Percentiles rank a stretch among this genome's conserved stretches.
Evolutionary conservation across 2,797 vertebrate genomes (phyloP).

Genomic region (Taenioides sp.): DNA sequence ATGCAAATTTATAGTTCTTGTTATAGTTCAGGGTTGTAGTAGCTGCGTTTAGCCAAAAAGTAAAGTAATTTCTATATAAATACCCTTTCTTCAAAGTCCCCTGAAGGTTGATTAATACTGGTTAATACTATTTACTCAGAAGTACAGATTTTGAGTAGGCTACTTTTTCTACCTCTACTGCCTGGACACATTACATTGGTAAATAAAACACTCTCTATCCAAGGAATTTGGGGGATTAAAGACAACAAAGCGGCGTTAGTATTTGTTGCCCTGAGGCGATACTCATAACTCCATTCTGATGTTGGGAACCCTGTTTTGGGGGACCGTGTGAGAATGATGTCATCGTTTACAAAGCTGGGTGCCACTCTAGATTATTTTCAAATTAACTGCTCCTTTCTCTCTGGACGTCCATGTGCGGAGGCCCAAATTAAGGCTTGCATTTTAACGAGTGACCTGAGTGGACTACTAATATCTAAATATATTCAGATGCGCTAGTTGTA

Average conservation of each 20-base stretch:
- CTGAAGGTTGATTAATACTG: no score
- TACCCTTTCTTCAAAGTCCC: not conserved
- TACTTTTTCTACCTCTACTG: not conserved
- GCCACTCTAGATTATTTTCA: constrained; percentile 68
- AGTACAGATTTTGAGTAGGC: not conserved
- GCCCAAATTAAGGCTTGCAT: constrained; percentile 56
- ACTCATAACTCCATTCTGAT: constrained; percentile 40
- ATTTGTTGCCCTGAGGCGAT: constrained; percentile 34
- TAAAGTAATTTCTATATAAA: not conserved
- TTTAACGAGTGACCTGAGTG: constrained; percentile 45
- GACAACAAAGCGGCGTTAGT: constrained; percentile 29
- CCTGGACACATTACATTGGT: not conserved
- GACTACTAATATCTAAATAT: constrained; percentile 25
- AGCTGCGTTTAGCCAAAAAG: not conserved
- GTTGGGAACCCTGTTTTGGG: constrained; percentile 44
- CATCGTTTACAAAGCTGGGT: constrained; percentile 54
- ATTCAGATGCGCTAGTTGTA: constrained; percentile 22
- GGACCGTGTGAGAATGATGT: constrained; percentile 57
- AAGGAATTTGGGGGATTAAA: constrained; percentile 16
- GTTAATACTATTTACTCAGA: not conserved
- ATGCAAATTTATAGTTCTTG: no score
- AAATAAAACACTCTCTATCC: constrained; percentile 12
- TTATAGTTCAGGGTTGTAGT: not conserved
- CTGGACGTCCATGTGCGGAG: constrained; percentile 35
- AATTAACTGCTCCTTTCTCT: constrained; percentile 64